These are phyloP conservation scores for Molorchus minor DNA, from an alignment of 2,888 invertebrate genomes.

Conservation along the genomic window DNA sequence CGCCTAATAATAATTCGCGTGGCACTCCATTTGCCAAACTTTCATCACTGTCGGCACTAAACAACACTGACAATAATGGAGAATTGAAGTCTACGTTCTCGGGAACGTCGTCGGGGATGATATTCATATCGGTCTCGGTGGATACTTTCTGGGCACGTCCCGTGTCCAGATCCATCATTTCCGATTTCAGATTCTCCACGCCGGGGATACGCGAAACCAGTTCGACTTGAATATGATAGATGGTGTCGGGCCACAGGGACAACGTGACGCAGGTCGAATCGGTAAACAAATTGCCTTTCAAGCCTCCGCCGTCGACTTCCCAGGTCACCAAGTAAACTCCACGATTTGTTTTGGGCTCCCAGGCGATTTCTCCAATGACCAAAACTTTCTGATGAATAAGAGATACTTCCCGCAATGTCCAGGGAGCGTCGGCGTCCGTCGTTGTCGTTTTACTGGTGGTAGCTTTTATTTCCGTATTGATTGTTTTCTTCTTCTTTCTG, in stretches of 20 bases:
- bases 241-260: slow-evolving; percentile 82
- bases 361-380: slow-evolving; percentile 77
- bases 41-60: slow-evolving; percentile 71
- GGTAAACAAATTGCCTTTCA: slow-evolving; percentile 83
- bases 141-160: slow-evolving; percentile 72
- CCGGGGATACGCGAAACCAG: slow-evolving; percentile 70
- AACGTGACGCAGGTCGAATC: slow-evolving; percentile 82
- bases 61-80: slow-evolving; percentile 69
- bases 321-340: slow-evolving; percentile 82
- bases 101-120: slow-evolving; percentile 62
- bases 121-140: slow-evolving; percentile 69
- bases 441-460: slow-evolving; percentile 65
- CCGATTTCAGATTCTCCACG: slow-evolving; percentile 70
- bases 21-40: slow-evolving; percentile 67
- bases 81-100: slow-evolving; percentile 64
- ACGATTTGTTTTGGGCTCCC: slow-evolving; percentile 73
- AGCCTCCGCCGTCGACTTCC: slow-evolving; percentile 84
- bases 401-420: slow-evolving; percentile 74
- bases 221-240: slow-evolving; percentile 83
- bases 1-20: slow-evolving; percentile 69
- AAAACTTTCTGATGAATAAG: slow-evolving; percentile 77
- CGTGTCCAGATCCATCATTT: slow-evolving; percentile 73
- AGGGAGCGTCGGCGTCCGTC: slow-evolving; percentile 66
- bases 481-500: slow-evolving; percentile 61
- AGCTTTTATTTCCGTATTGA: slow-evolving; percentile 64